A percentile compares a stretch with the other conserved stretches of the same genome.
Conservation (phyloP, 2,888 invertebrate species). For the Beris morrisii region DNA sequence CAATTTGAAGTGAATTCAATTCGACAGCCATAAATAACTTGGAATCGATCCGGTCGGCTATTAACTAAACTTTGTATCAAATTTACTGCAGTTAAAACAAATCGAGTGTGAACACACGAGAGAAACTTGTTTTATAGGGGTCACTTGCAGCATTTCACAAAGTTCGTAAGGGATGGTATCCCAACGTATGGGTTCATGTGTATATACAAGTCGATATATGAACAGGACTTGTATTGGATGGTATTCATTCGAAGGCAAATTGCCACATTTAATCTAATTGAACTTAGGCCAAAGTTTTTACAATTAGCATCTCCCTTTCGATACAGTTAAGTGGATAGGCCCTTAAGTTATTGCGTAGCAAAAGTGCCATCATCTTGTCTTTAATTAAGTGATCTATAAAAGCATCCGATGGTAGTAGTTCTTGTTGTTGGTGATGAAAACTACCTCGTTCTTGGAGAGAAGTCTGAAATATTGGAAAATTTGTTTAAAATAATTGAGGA, state of each 20-base stretch:
- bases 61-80: constrained; percentile 30
- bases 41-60: constrained; percentile 28
- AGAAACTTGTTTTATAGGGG: constrained; percentile 21
- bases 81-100: constrained; percentile 31
- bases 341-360: too few species aligned
- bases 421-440: too few species aligned
- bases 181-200: too few species aligned
- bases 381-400: too few species aligned
- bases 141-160: constrained; percentile 7
- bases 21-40: constrained; percentile 30
- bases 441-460: too few species aligned
- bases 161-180: background rate
- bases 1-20: constrained; percentile 30
- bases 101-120: constrained; percentile 25
- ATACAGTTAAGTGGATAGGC: background rate
- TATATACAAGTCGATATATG: too few species aligned
- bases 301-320: constrained; percentile 13
- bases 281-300: constrained; percentile 3
- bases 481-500: too few species aligned
- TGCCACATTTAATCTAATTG: constrained; percentile 13
- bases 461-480: too few species aligned
- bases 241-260: background rate
- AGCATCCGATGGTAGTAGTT: too few species aligned
- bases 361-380: too few species aligned
- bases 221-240: too few species aligned